Base-by-base conservation (phyloP, 2,888 invertebrate genomes). In the Idaea straminata region DNA sequence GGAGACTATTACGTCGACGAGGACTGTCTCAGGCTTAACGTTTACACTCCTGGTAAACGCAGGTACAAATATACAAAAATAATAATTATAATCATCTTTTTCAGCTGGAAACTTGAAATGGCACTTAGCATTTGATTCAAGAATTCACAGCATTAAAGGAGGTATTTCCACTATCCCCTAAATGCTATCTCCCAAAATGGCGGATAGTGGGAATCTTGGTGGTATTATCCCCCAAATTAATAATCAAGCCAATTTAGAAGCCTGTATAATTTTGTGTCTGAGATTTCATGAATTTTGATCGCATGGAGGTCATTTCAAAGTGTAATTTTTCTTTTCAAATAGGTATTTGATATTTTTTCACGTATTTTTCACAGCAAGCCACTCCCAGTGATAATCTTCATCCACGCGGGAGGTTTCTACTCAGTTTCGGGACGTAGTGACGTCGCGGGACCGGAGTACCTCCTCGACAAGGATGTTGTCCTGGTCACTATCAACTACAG, bases 381-480 rank as follows among this genome's bases (percentile, higher is more conserved):
- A 0, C 74, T 85, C 13, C 95, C 96, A 0, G 96, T 96, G 0
- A 82, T 96, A 7, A 94, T 96, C 2, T 95, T 92, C 83, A 92
- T 96, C 69, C 96, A 96, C 83, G 93, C 95, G 0, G 96, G 96
- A 0, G 95, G 94, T 7, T 96, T 95, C 82, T 95, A 95, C 80
- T 89, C 90, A 0, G 84, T 89, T 7, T 94, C 95, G 0, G 95
- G 94, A 0, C 94, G 94, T 72, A 96, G 95, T 68, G 88, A 88
- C 73, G 69, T 87, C 61, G 86, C 89, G 0, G 95, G 95, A 0
- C 95, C 96, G 0, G 91, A 94, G 71, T 95, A 95, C 74, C 88
- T 95, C 16, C 87, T 96, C 77, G 95, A 96, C 81, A 87, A 94
- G 36, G 94, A 95, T 66, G 78, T 96, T 35, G 94, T 96, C 4